These are phyloP conservation scores for Cantharis lateralis DNA, from an alignment of 2,888 invertebrate species.

Conservation along the genomic window DNA sequence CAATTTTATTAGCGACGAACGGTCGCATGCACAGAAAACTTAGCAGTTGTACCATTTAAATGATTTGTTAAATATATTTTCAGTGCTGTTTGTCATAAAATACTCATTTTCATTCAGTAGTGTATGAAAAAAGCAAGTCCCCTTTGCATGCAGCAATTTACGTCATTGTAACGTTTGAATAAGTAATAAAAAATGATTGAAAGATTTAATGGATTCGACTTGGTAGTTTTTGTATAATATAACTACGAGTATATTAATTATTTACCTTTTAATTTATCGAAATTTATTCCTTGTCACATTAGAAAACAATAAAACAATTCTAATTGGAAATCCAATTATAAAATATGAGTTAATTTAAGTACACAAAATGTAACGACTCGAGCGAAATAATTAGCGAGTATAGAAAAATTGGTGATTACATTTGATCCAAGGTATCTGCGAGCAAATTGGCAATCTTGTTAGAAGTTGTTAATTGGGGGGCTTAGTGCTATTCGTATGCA, in stretches of 20 bases:
- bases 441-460: slow-evolving; percentile 56
- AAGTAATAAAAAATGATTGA: too few relatives aligned
- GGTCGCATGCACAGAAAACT: too few relatives aligned
- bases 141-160: too few relatives aligned
- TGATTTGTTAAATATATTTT: too few relatives aligned
- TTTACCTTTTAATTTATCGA: neutral
- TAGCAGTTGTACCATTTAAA: too few relatives aligned
- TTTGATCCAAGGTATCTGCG: slow-evolving; percentile 49
- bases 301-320: neutral
- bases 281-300: neutral
- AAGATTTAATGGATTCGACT: too few relatives aligned
- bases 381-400: slow-evolving; percentile 53
- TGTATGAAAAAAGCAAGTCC: too few relatives aligned
- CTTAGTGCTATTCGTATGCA: slow-evolving; percentile 54
- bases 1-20: too few relatives aligned
- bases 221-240: too few relatives aligned
- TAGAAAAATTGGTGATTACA: slow-evolving; percentile 54
- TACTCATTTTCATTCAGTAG: too few relatives aligned
- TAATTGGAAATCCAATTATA: neutral
- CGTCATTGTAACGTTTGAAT: too few relatives aligned
- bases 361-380: neutral
- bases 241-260: neutral
- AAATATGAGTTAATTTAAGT: neutral
- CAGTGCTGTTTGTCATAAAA: too few relatives aligned
- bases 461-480: slow-evolving; percentile 55